These are phyloP conservation scores for Darevskia nairensis DNA, from an alignment of 2,797 vertebrate genomes.

Conservation along the genomic window DNA sequence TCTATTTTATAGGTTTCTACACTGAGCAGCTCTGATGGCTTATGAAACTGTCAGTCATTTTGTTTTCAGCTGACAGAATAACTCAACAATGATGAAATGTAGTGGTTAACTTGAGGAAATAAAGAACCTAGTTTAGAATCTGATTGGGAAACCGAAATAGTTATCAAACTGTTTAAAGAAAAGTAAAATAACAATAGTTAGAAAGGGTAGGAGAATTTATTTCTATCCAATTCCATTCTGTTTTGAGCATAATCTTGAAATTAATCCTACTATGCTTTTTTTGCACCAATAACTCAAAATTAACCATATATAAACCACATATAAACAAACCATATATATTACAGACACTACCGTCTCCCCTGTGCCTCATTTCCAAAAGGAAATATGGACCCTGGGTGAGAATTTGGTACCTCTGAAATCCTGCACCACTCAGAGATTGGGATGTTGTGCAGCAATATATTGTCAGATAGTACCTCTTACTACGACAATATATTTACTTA, in stretches of 20 bases:
- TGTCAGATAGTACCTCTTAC: too few species aligned
- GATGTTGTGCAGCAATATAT: too few species aligned
- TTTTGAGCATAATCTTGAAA: slow-evolving; percentile 12
- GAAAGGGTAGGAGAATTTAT: not conserved
- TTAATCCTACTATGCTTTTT: slow-evolving; percentile 42
- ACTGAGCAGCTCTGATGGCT: not conserved
- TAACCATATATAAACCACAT: slow-evolving; percentile 32
- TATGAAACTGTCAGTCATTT: slow-evolving; percentile 3
- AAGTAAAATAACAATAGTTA: not conserved
- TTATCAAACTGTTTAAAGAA: not conserved
- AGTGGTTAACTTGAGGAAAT: not conserved
- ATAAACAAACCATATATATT: too few species aligned
- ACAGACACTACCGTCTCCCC: too few species aligned
- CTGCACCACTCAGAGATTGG: too few species aligned
- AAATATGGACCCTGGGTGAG: too few species aligned
- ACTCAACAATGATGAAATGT: slow-evolving; percentile 1
- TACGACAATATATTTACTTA: too few species aligned
- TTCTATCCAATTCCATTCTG: rapidly evolving
- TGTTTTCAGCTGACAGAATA: not conserved
- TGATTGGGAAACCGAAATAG: slow-evolving; percentile 7
- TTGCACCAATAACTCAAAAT: slow-evolving; percentile 45
- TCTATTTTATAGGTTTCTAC: slow-evolving; percentile 8
- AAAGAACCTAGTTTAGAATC: slow-evolving; percentile 2
- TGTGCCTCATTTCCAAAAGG: too few species aligned
- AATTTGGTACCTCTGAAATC: too few species aligned